A percentile compares a stretch with the other conserved stretches of the same genome.
These are phyloP conservation scores for Holotrichia oblita DNA, from an alignment of 1,140 invertebrate genomes.

Conservation along the genomic window DNA sequence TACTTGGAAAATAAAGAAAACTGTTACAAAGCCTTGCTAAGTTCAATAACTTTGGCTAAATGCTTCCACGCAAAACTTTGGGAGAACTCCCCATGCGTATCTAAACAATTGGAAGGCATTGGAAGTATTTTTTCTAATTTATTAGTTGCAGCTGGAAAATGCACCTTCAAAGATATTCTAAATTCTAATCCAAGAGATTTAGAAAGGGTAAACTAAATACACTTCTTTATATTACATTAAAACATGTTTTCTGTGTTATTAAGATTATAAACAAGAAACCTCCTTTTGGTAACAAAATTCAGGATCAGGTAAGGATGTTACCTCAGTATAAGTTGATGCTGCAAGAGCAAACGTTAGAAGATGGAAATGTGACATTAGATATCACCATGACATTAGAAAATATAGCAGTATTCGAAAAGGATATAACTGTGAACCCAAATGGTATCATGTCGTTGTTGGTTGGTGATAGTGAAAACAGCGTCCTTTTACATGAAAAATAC, in stretches of 20 bases:
- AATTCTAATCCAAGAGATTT: slow-evolving; percentile 77
- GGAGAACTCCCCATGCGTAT: slow-evolving; percentile 78
- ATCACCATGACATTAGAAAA: slow-evolving; percentile 48
- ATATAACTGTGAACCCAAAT: slow-evolving; percentile 48
- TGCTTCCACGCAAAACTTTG: slow-evolving; percentile 74
- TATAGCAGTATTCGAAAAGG: slow-evolving; percentile 43
- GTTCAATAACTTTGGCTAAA: slow-evolving; percentile 71
- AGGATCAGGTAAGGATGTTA: slow-evolving; percentile 51
- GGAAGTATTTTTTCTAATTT: slow-evolving; percentile 71
- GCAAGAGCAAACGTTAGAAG: slow-evolving; percentile 34
- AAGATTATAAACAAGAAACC: slow-evolving; percentile 55
- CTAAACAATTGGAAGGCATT: slow-evolving; percentile 76
- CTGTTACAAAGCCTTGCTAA: slow-evolving; percentile 65
- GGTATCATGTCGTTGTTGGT: slow-evolving; percentile 53
- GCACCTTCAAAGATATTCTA: slow-evolving; percentile 71
- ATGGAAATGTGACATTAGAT: background rate
- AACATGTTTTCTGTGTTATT: slow-evolving; percentile 22
- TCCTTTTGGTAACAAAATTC: slow-evolving; percentile 53
- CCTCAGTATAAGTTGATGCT: slow-evolving; percentile 51
- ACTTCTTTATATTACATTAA: background rate
- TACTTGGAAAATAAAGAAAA: slow-evolving; percentile 57
- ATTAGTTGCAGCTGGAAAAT: slow-evolving; percentile 74
- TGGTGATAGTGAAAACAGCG: slow-evolving; percentile 53
- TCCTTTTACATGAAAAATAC: slow-evolving; percentile 55
- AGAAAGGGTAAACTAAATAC: slow-evolving; percentile 68